Base-by-base conservation (phyloP, 1,140 invertebrate genomes). In the Papilio glaucus region DNA sequence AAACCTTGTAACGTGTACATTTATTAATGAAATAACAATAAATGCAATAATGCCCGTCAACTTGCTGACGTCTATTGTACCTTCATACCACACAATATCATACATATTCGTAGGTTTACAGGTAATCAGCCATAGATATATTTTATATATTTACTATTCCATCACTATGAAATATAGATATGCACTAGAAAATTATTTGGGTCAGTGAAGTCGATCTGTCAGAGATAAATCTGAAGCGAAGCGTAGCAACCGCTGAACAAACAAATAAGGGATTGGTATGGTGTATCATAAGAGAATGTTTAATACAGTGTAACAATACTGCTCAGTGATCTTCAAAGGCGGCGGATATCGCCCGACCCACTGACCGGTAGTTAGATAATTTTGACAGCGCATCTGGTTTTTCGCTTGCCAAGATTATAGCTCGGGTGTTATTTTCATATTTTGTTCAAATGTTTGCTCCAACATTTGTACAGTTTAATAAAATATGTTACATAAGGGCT, bases 351-450 rank as follows among this genome's bases (percentile, higher is more conserved):
- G 18, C 9, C 21, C 10, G 49, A 57, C 49, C 49, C 21, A 57
- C 49, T 57, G 49, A 57, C 49, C 49, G 21, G 49, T 9, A 57
- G 49, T 57, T 57, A 57, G 49, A 57, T 57, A 57, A 57, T 57
- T 57, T 57, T 57, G 49, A 57, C 49, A 57, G 21, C 18, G 49
- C 49, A 57, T 57, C 49, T 57, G 49, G 49, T 57, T 57, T 57
- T 57, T 10, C 49, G 49, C 49, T 57, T 57, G 49, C 49, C 49
- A 57, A 57, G 49, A 57, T n/a, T 24, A 57, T 57, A 57, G 12
- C 21, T 57, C 49, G 9, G 49, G 24, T 57, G 49, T 57, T 57
- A 57, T 57, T 57, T 24, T 57, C 49, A 57, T 57, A 57, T 57
- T 57, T 26, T 21, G 21, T 24, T 57, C 49, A 12, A 26, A 57